These are phyloP conservation scores for Oeneis ivallda DNA, from an alignment of 2,888 invertebrate species.

Conservation along the genomic window DNA sequence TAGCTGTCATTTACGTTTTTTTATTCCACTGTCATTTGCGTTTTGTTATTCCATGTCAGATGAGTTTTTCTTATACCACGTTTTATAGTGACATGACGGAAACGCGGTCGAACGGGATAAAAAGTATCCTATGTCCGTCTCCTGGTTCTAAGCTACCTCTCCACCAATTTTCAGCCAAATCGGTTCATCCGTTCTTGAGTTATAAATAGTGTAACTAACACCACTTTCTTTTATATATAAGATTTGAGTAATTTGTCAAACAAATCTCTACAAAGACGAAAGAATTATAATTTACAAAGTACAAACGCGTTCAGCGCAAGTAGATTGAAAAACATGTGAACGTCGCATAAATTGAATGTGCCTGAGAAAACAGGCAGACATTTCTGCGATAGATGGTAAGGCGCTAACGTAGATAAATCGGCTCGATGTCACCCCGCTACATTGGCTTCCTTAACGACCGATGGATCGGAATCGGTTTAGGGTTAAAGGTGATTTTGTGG, in stretches of 20 bases:
- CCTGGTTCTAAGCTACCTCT: too few species aligned
- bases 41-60: too few species aligned
- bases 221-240: too few species aligned
- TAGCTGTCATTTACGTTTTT: too few species aligned
- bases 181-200: too few species aligned
- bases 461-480: conserved; percentile 70
- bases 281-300: conserved; percentile 50
- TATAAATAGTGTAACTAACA: too few species aligned
- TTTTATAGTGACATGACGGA: too few species aligned
- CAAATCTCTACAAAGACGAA: conserved; percentile 27
- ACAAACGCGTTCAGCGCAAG: conserved; percentile 52
- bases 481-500: conserved; percentile 70
- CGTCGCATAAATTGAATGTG: conserved; percentile 67
- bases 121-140: too few species aligned
- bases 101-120: too few species aligned
- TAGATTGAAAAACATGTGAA: conserved; percentile 77
- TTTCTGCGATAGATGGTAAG: conserved; percentile 69
- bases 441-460: conserved; percentile 78
- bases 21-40: too few species aligned
- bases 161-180: too few species aligned
- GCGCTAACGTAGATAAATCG: conserved; percentile 64
- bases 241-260: conserved; percentile 12
- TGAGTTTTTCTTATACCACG: too few species aligned
- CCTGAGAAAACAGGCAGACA: conserved; percentile 72
- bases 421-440: conserved; percentile 71